Evolutionary conservation across 2,113 vertebrate species (phyloP), one percentile per base, ranked within the genome.

Genomic region (Bettongia penicillata): DNA sequence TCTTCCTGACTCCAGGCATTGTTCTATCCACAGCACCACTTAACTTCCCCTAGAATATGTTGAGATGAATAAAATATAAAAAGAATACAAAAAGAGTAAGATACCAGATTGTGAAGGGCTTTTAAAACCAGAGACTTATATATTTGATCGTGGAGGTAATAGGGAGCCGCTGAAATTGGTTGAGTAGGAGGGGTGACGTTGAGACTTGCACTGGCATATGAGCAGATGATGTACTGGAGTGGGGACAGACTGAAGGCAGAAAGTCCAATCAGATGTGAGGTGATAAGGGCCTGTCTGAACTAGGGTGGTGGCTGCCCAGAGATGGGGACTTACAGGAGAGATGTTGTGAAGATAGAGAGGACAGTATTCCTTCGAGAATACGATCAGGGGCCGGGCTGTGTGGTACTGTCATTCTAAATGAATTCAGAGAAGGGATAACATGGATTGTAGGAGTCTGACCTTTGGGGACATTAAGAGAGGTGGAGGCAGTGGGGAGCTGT

Each of bases 351-450:
- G 5, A 16, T 19, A n/a, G 37, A 77, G n/a, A 77, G 68, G 16
- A 22, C 37, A 77, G 31, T 61, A 31, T n/a, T 48, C 68, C 19
- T 94, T 93, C 51, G 50, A 14, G 3, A 51, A 7, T 0, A 24
- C 12, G 23, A 53, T 91, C 68, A 55, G 49, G 28, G n/a, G n/a
- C 53, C 90, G 91, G 84, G 92, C 84, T 91, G 68, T 77, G 96
- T 90, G 14, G 8, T 91, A 51, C 52, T 94, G 8, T 84, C 91
- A 49, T 19, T 53, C 8, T 53, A 2, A 7, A 24, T 91, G 90
- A 31, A 23, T 93, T 94, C 51, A 91, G 52, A 31, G 19, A 48
- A 12, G 24, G 19, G 3, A 52, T 95, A 37, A 89, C 9, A 0
- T 48, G 48, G 50, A 3, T 47, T 92, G 25, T 28, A 53, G 95